These are phyloP conservation scores for Hirundichthys speculiger DNA, from an alignment of 2,113 vertebrate genomes.

Conservation along the genomic window DNA sequence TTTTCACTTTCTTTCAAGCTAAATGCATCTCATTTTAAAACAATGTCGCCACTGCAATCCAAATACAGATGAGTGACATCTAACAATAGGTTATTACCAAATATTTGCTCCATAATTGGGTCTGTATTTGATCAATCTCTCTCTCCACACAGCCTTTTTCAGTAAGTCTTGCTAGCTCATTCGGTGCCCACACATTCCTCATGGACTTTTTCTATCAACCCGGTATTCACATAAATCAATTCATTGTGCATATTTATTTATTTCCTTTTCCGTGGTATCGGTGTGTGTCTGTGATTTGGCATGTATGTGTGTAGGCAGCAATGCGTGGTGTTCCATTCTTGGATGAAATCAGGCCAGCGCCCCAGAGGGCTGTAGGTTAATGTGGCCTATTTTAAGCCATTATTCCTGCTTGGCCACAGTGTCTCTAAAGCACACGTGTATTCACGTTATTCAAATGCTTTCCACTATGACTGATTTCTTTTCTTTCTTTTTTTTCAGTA, in stretches of 20 bases:
- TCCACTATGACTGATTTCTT: slow-evolving; percentile 4
- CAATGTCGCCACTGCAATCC: not conserved
- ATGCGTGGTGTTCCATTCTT: slow-evolving; percentile 45
- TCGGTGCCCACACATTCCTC: not conserved
- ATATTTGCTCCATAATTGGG: slow-evolving; percentile 1
- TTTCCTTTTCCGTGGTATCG: not conserved
- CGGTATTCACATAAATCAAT: not conserved
- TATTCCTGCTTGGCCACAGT: slow-evolving; percentile 69
- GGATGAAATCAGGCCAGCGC: slow-evolving; percentile 73
- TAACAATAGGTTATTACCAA: slow-evolving; percentile 5
- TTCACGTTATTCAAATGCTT: slow-evolving; percentile 30
- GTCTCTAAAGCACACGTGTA: slow-evolving; percentile 33
- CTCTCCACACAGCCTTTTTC: not conserved
- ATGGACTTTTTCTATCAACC: not conserved
- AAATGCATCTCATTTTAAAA: no score
- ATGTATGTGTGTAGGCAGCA: slow-evolving; percentile 45
- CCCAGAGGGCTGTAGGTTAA: slow-evolving; percentile 78
- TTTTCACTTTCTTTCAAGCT: no score
- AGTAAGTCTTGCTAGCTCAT: not conserved
- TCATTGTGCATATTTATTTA: not conserved
- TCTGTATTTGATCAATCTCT: not conserved
- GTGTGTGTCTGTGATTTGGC: slow-evolving; percentile 27
- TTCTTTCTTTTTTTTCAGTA: not conserved
- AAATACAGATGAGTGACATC: not conserved
- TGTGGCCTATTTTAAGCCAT: slow-evolving; percentile 74